phyloP scores from a whole-genome alignment of 1,140 invertebrate species.

The Helicoverpa armigera region DNA sequence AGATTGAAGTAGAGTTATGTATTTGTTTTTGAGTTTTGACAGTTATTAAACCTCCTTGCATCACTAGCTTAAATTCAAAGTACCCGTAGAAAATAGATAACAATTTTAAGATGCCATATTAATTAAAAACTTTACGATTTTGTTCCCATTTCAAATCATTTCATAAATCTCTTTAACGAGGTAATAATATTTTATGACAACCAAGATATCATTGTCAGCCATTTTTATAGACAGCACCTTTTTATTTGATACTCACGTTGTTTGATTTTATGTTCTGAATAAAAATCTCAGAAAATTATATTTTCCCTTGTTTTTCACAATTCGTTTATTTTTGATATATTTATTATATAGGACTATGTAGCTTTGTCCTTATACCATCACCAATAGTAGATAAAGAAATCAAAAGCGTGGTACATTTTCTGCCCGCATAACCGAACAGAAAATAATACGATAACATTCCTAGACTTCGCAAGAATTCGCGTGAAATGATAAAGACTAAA shows the following conservation, averaged over 20 bases:
- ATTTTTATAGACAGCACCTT: not conserved
- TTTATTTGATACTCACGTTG: not conserved
- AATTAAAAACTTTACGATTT: conserved; percentile 10
- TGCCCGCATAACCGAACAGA: not conserved
- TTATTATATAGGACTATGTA: too few relatives aligned
- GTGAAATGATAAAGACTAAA: not conserved
- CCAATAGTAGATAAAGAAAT: too few relatives aligned
- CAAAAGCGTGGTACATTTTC: too few relatives aligned
- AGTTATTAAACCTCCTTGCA: too few relatives aligned
- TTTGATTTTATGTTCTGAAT: not conserved
- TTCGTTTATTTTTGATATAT: too few relatives aligned
- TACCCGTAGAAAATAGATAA: not conserved
- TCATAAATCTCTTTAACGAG: conserved; percentile 2
- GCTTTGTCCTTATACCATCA: too few relatives aligned
- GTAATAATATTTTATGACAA: conserved; percentile 21
- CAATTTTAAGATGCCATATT: not conserved
- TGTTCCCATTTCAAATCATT: not conserved
- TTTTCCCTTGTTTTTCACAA: not conserved
- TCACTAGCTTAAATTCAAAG: not conserved
- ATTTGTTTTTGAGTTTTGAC: too few relatives aligned
- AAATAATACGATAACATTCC: not conserved
- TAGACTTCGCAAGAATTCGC: not conserved
- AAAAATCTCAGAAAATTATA: not conserved
- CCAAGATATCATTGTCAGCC: conserved; percentile 11
- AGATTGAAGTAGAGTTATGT: too few relatives aligned